Evolutionary conservation across 2,797 vertebrate genomes (phyloP).

Genomic region (Sparidentex hasta): DNA sequence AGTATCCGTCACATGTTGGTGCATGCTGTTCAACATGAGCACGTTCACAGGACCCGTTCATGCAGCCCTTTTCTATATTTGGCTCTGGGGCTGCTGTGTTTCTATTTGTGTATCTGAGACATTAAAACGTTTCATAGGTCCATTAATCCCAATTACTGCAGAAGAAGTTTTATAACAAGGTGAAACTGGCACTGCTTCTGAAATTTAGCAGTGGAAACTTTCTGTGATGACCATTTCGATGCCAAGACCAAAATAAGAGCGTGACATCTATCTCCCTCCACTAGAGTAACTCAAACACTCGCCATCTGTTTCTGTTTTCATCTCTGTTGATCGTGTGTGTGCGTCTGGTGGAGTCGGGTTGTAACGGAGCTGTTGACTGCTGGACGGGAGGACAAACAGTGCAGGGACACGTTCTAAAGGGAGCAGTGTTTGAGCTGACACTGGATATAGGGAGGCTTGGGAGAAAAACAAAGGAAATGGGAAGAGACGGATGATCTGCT

Average conservation of each 20-base stretch:
- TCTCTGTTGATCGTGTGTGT: constrained; percentile 37
- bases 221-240: neutral
- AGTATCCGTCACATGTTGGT: too few species aligned
- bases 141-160: neutral
- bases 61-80: constrained; percentile 1
- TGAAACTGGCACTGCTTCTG: neutral
- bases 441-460: neutral
- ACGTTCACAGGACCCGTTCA: neutral
- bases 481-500: neutral
- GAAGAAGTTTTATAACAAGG: neutral
- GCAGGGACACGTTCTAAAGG: neutral
- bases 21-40: neutral
- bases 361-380: constrained; percentile 36
- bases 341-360: constrained; percentile 24
- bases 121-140: neutral
- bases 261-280: neutral
- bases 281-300: constrained; percentile 34
- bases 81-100: neutral
- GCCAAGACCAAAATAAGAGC: constrained; percentile 1
- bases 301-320: constrained; percentile 61
- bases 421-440: neutral
- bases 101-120: constrained; percentile 22
- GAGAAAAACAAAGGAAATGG: neutral
- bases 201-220: neutral
- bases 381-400: neutral